These are phyloP conservation scores for Lymantria monacha DNA, from an alignment of 2,888 invertebrate species.

Conservation along the genomic window DNA sequence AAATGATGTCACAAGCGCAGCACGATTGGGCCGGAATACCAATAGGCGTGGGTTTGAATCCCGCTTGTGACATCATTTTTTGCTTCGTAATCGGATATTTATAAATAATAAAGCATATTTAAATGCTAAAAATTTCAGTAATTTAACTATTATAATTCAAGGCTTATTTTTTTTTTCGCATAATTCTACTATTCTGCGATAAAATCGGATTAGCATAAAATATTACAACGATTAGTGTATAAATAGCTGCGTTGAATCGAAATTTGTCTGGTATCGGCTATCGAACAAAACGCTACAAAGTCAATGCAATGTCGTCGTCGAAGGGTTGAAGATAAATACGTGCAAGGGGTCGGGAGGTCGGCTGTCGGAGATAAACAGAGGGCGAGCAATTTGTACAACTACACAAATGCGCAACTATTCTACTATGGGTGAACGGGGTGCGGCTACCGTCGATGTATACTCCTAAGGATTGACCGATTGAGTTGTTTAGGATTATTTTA, in stretches of 20 bases:
- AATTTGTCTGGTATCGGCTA: conserved; percentile 37
- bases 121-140: too few relatives aligned
- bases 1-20: too few relatives aligned
- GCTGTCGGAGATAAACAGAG: conserved; percentile 69
- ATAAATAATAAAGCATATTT: too few relatives aligned
- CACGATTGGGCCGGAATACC: too few relatives aligned
- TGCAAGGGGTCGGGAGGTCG: conserved; percentile 60
- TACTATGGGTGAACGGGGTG: conserved; percentile 26
- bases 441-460: conserved; percentile 8
- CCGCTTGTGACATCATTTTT: too few relatives aligned
- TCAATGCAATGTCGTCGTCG: conserved; percentile 62
- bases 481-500: neutral
- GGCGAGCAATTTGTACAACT: conserved; percentile 76
- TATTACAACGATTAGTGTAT: neutral
- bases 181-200: too few relatives aligned
- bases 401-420: conserved; percentile 63
- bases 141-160: too few relatives aligned
- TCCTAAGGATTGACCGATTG: conserved; percentile 4
- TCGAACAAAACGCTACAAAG: conserved; percentile 68
- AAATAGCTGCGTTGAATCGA: conserved; percentile 7
- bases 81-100: too few relatives aligned
- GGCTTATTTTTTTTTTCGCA: too few relatives aligned
- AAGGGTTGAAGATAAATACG: conserved; percentile 78
- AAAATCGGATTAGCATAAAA: neutral
- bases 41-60: too few relatives aligned